Percentiles rank a stretch among this genome's conserved stretches.
Conservation (phyloP, 2,888 invertebrate genomes). For the Chrysolina haemoptera region DNA sequence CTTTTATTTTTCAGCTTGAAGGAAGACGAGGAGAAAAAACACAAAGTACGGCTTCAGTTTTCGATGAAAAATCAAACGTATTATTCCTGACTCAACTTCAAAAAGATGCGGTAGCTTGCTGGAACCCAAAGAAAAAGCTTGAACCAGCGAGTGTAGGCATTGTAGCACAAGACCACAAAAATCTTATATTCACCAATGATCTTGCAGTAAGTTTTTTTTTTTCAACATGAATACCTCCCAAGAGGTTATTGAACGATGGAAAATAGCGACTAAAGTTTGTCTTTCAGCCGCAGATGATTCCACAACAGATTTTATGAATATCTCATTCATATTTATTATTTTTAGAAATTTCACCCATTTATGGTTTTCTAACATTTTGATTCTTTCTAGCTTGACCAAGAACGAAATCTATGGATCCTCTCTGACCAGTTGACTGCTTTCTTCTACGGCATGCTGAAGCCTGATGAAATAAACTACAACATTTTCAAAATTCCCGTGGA, state of each 20-base stretch:
- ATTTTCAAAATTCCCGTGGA: slow-evolving; percentile 68
- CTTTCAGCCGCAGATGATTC: too few relatives aligned
- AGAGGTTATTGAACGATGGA: too few relatives aligned
- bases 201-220: slow-evolving; percentile 73
- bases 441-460: slow-evolving; percentile 77
- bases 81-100: slow-evolving; percentile 86
- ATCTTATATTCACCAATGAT: slow-evolving; percentile 85
- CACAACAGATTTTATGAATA: too few relatives aligned
- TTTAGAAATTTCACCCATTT: not conserved
- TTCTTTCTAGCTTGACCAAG: slow-evolving; percentile 73
- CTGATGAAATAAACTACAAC: slow-evolving; percentile 79
- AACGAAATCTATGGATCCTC: slow-evolving; percentile 81
- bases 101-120: slow-evolving; percentile 85
- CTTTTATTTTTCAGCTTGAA: slow-evolving; percentile 70
- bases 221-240: too few relatives aligned
- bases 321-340: too few relatives aligned
- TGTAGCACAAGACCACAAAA: slow-evolving; percentile 78
- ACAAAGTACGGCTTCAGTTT: slow-evolving; percentile 83
- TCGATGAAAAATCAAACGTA: slow-evolving; percentile 79
- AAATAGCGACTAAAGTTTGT: too few relatives aligned
- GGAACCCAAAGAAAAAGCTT: slow-evolving; percentile 81
- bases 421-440: slow-evolving; percentile 85
- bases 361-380: not conserved
- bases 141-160: slow-evolving; percentile 78
- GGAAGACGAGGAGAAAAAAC: slow-evolving; percentile 81